These are phyloP conservation scores for Apus apus DNA, from an alignment of 2,113 vertebrate species.

Conservation along the genomic window DNA sequence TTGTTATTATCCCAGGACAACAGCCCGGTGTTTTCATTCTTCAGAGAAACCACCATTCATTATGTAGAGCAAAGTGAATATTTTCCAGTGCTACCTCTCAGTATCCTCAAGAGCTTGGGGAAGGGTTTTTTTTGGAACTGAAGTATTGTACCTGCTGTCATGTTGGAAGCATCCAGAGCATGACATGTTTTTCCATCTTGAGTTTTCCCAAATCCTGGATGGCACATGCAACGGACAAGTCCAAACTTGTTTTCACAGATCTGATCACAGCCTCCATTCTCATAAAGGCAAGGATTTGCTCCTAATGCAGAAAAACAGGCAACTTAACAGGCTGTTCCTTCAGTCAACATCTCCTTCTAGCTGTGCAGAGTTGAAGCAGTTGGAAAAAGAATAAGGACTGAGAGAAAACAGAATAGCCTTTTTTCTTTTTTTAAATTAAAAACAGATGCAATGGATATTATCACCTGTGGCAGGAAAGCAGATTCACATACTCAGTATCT, in stretches of 20 bases:
- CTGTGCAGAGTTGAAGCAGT: background rate
- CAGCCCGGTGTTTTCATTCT: background rate
- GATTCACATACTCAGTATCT: background rate
- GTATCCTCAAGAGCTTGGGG: background rate
- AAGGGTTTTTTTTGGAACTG: background rate
- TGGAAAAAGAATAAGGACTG: background rate
- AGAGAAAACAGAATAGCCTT: background rate
- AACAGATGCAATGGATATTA: background rate
- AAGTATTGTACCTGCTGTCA: slow-evolving; percentile 64
- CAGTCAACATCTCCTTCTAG: background rate
- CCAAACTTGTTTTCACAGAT: slow-evolving; percentile 83
- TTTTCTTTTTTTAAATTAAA: background rate
- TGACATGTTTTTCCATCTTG: slow-evolving; percentile 75
- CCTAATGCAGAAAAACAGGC: slow-evolving; percentile 64
- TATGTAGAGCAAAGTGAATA: background rate
- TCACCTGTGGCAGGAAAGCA: background rate
- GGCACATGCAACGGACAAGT: slow-evolving; percentile 77
- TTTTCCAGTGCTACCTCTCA: background rate
- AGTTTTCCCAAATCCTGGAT: slow-evolving; percentile 66
- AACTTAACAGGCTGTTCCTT: background rate
- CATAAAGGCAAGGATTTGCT: slow-evolving; percentile 79
- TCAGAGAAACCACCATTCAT: background rate
- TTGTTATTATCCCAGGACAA: background rate
- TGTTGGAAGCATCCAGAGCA: background rate
- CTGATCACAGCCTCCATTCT: slow-evolving; percentile 86